Evolutionary conservation across 2,888 invertebrate genomes (phyloP).

Genomic region (Drosophila buzzatii): DNA sequence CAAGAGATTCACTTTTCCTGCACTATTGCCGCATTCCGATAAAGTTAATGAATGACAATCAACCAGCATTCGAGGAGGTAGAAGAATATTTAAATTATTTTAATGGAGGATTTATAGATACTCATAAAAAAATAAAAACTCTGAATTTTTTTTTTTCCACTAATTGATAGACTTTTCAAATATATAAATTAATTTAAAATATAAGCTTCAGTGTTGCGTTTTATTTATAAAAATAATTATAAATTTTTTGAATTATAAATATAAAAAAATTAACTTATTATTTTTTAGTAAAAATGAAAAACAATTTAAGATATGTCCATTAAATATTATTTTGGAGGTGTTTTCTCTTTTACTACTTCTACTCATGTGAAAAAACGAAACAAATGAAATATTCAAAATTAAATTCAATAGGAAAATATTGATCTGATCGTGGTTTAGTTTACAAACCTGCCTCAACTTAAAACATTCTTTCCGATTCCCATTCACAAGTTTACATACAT

Average conservation of each 20-base stretch:
- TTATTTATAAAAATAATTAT: slow-evolving; percentile 45
- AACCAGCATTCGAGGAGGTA: not conserved
- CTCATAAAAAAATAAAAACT: not conserved
- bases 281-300: slow-evolving; percentile 39
- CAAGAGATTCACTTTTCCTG: slow-evolving; percentile 41
- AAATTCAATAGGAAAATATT: slow-evolving; percentile 14
- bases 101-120: not conserved
- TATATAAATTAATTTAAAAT: slow-evolving; percentile 29
- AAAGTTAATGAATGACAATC: slow-evolving; percentile 1
- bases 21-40: slow-evolving; percentile 59
- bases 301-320: slow-evolving; percentile 19
- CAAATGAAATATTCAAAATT: slow-evolving; percentile 16
- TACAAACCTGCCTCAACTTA: slow-evolving; percentile 5
- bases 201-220: slow-evolving; percentile 45
- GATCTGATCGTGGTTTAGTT: slow-evolving; percentile 3
- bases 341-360: not conserved
- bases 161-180: too few species aligned
- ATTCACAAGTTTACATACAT: slow-evolving; percentile 37
- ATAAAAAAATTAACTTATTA: slow-evolving; percentile 37
- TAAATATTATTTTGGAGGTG: slow-evolving; percentile 16
- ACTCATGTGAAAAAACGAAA: slow-evolving; percentile 11
- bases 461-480: slow-evolving; percentile 37
- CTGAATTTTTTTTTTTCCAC: not conserved
- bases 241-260: slow-evolving; percentile 42
- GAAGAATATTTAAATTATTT: not conserved